phyloP scores from a whole-genome alignment of 2,113 vertebrate genomes.

The Chascanopsetta lugubris region DNA sequence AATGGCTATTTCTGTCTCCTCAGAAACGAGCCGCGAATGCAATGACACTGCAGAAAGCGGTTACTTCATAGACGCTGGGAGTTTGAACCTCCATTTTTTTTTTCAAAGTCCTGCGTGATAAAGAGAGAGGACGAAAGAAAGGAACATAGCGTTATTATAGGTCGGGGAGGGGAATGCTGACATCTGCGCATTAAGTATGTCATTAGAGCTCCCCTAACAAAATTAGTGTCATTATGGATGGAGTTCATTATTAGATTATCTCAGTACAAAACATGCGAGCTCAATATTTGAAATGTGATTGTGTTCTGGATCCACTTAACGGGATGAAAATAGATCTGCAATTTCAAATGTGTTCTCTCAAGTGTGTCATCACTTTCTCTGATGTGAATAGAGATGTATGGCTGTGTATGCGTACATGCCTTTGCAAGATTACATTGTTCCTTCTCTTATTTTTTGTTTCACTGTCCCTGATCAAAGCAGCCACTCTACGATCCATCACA shows the following conservation, averaged over 20 bases:
- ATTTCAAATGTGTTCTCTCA: slow-evolving; percentile 28
- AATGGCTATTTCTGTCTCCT: slow-evolving; percentile 41
- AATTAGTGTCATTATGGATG: slow-evolving; percentile 61
- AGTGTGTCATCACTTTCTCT: slow-evolving; percentile 26
- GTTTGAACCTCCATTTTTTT: slow-evolving; percentile 27
- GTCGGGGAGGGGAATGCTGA: slow-evolving; percentile 30
- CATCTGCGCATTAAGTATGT: slow-evolving; percentile 40
- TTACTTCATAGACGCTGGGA: slow-evolving; percentile 16
- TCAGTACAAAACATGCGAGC: slow-evolving; percentile 30
- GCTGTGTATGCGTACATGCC: not conserved
- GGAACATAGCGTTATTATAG: slow-evolving; percentile 44
- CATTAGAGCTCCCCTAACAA: slow-evolving; percentile 52
- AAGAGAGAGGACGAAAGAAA: slow-evolving; percentile 30
- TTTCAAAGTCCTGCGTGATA: slow-evolving; percentile 1
- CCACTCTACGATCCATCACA: slow-evolving; percentile 18
- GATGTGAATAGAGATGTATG: not conserved
- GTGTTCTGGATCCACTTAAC: slow-evolving; percentile 39
- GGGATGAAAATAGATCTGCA: slow-evolving; percentile 49
- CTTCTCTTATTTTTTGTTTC: not conserved
- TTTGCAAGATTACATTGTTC: not conserved
- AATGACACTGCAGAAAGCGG: slow-evolving; percentile 58
- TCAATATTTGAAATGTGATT: slow-evolving; percentile 41
- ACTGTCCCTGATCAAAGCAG: slow-evolving; percentile 38
- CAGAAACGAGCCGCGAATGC: slow-evolving; percentile 52
- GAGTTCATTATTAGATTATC: slow-evolving; percentile 60